These are phyloP conservation scores for Aphrophora alni DNA, from an alignment of 2,888 invertebrate genomes.

Conservation along the genomic window DNA sequence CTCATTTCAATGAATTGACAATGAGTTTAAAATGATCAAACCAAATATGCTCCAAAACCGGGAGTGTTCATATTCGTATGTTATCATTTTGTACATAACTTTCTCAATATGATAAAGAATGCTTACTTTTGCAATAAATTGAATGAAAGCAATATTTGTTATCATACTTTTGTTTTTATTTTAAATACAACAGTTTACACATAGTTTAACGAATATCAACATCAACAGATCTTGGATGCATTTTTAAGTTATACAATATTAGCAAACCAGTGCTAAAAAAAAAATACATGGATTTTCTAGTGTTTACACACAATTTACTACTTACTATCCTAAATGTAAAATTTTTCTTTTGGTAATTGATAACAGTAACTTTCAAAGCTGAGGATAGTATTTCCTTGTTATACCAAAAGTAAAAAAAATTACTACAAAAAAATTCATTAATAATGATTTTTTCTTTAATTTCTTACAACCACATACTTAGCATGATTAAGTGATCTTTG, in stretches of 20 bases:
- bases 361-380: background rate
- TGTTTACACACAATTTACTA: background rate
- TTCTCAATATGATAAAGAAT: slow-evolving; percentile 45
- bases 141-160: background rate
- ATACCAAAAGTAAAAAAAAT: background rate
- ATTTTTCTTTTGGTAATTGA: background rate
- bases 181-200: slow-evolving; percentile 12
- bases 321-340: background rate
- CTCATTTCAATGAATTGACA: background rate
- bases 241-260: too few relatives aligned
- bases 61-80: slow-evolving; percentile 42
- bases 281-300: background rate
- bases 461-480: background rate
- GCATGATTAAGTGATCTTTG: too few relatives aligned
- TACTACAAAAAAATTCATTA: background rate
- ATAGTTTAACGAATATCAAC: slow-evolving; percentile 44
- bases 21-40: slow-evolving; percentile 18
- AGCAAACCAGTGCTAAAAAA: background rate
- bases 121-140: slow-evolving; percentile 38
- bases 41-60: slow-evolving; percentile 42
- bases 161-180: background rate
- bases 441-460: background rate
- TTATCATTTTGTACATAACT: slow-evolving; percentile 17
- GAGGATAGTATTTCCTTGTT: background rate
- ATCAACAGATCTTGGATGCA: slow-evolving; percentile 44